Conservation (phyloP, 2,797 vertebrate genomes). For the Sibirionetta formosa region DNA sequence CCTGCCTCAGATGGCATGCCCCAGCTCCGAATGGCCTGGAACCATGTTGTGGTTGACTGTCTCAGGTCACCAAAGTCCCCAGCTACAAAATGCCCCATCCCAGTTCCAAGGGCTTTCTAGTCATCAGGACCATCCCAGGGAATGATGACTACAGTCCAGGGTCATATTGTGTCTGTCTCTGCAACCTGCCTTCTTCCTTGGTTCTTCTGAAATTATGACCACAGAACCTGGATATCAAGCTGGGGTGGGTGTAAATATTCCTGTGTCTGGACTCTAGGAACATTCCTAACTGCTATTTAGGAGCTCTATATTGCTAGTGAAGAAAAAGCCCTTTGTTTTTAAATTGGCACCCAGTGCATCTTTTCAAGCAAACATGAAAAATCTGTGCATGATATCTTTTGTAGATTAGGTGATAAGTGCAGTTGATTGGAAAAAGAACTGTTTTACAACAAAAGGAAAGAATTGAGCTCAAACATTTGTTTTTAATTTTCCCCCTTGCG, state of each 20-base stretch:
- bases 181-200: rapidly evolving
- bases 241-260: background rate
- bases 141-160: background rate
- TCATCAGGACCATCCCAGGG: rapidly evolving
- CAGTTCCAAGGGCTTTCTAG: background rate
- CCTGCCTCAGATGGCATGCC: background rate
- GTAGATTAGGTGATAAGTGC: constrained; percentile 24
- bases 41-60: background rate
- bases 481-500: background rate
- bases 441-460: constrained; percentile 32
- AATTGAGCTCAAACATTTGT: background rate
- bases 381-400: background rate
- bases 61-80: background rate
- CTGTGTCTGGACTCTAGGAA: background rate
- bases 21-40: background rate
- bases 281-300: background rate
- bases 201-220: background rate
- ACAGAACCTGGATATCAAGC: background rate
- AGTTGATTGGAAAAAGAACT: constrained; percentile 17
- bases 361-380: constrained; percentile 36
- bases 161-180: background rate
- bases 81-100: background rate
- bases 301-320: background rate
- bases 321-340: constrained; percentile 6
- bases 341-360: background rate